phyloP scores from a whole-genome alignment of 1,140 invertebrate genomes.

The Drepana arcuata region DNA sequence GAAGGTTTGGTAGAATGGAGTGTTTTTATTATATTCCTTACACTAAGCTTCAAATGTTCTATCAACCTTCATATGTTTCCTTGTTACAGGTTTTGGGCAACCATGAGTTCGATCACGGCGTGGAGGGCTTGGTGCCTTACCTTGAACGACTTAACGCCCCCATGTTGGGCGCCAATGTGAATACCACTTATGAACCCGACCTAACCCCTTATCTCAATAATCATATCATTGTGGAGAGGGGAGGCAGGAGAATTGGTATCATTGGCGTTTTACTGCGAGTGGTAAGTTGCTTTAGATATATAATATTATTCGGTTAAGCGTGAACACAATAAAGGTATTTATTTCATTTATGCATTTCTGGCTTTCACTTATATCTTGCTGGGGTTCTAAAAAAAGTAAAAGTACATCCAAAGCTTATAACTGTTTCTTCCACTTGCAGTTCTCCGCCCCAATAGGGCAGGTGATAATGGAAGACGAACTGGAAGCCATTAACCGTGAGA shows the following conservation, averaged over 20 bases:
- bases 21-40: neutral
- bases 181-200: constrained; percentile 79
- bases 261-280: constrained; percentile 81
- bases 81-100: constrained; percentile 84
- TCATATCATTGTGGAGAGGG: constrained; percentile 73
- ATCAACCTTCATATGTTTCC: constrained; percentile 1
- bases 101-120: constrained; percentile 89
- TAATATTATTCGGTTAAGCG: no score
- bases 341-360: no score
- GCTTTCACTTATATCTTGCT: no score
- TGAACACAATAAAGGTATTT: no score
- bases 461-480: constrained; percentile 81
- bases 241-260: constrained; percentile 81
- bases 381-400: no score
- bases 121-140: constrained; percentile 83
- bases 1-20: no score
- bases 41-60: neutral
- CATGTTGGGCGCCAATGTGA: constrained; percentile 84
- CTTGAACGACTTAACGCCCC: constrained; percentile 76
- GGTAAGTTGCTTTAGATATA: constrained; percentile 18
- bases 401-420: no score
- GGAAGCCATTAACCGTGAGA: constrained; percentile 77
- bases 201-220: constrained; percentile 76
- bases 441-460: constrained; percentile 48
- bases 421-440: no score